Evolutionary conservation across 2,797 vertebrate species (phyloP).

Genomic region (Labeo calbasu): DNA sequence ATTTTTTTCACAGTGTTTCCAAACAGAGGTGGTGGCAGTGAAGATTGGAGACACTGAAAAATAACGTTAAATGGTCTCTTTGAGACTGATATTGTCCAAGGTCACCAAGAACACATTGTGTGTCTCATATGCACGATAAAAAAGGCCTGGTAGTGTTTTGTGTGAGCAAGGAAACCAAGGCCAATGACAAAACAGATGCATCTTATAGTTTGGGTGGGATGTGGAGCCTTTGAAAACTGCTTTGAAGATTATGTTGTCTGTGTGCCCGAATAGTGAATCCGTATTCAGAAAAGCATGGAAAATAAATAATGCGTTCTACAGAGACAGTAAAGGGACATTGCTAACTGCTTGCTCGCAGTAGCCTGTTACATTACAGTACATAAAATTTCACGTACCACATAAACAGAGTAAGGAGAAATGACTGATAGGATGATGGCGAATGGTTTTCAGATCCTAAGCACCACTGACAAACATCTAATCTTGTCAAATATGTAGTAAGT

Average conservation of each 20-base stretch:
- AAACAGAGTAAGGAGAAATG: no score
- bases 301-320: no score
- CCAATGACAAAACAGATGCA: slow-evolving; percentile 40
- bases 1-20: not conserved
- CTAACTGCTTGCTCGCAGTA: no score
- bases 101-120: slow-evolving; percentile 43
- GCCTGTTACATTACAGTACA: no score
- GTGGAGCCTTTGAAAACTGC: slow-evolving; percentile 21
- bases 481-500: no score
- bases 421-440: no score
- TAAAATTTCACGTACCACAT: no score
- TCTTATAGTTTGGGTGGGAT: slow-evolving; percentile 20
- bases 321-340: no score
- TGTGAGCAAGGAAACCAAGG: slow-evolving; percentile 51
- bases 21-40: not conserved
- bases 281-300: no score
- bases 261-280: no score
- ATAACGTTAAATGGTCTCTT: slow-evolving; percentile 19
- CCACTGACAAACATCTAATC: no score
- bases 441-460: no score
- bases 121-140: slow-evolving; percentile 52
- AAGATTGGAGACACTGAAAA: not conserved
- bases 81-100: slow-evolving; percentile 34
- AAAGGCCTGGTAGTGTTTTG: slow-evolving; percentile 36
- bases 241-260: not conserved